phyloP scores from a whole-genome alignment of 2,888 invertebrate genomes.

The Idaea biselata region DNA sequence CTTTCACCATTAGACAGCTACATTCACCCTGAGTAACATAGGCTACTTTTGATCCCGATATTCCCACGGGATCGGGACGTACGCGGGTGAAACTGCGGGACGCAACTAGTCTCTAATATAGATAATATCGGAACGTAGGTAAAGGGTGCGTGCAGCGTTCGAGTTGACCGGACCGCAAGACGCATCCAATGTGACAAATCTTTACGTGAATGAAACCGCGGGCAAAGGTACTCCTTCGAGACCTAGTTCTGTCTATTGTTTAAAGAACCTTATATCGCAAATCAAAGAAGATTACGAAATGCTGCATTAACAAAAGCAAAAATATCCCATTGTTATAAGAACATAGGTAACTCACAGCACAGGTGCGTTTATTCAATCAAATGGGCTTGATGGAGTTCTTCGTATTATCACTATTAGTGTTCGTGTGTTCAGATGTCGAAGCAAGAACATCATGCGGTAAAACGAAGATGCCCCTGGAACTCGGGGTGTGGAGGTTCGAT shows the following conservation, averaged over 20 bases:
- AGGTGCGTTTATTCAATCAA: conserved; percentile 19
- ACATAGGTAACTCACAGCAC: conserved; percentile 18
- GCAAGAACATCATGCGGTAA: conserved; percentile 50
- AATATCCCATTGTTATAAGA: conserved; percentile 24
- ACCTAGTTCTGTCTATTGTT: not conserved
- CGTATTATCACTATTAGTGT: conserved; percentile 25
- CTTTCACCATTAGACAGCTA: no score
- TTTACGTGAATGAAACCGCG: no score
- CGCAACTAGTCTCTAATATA: no score
- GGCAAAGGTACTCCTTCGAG: no score
- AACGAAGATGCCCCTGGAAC: conserved; percentile 53
- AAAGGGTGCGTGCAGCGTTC: no score
- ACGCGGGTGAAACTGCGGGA: no score
- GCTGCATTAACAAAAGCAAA: not conserved
- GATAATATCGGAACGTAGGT: no score
- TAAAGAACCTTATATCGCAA: conserved; percentile 5
- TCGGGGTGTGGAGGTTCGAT: conserved; percentile 52
- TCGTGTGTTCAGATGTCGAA: conserved; percentile 24
- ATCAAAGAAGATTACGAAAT: conserved; percentile 2
- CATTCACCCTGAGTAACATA: no score
- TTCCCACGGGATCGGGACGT: no score
- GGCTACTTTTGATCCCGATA: no score
- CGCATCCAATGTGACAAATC: no score
- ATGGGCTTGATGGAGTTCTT: conserved; percentile 36
- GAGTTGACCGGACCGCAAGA: no score